Conservation (phyloP, 2,113 vertebrate genomes). For the Lontra canadensis region DNA sequence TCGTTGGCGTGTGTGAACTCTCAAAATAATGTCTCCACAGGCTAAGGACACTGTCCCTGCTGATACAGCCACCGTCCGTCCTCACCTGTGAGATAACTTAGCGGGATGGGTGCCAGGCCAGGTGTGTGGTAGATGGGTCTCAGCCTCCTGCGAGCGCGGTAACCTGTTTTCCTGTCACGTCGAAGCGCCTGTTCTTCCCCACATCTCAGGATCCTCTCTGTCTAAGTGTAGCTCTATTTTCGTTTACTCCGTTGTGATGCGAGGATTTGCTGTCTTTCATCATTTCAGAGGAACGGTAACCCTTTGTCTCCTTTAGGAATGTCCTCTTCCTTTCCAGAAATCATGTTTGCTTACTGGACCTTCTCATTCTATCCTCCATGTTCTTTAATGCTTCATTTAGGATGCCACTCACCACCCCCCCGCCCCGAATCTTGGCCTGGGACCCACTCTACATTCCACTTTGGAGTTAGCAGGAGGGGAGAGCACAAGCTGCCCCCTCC, state of each 20-base stretch:
- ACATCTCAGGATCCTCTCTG: neutral
- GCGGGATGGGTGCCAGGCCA: rapidly evolving
- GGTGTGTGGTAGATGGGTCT: neutral
- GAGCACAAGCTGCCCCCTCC: neutral
- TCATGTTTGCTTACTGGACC: neutral
- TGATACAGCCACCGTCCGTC: neutral
- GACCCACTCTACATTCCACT: neutral
- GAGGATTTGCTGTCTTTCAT: neutral
- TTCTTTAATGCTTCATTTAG: neutral
- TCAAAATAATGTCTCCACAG: neutral
- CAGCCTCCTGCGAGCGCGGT: rapidly evolving
- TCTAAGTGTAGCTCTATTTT: neutral
- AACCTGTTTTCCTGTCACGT: neutral
- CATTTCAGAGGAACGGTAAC: neutral
- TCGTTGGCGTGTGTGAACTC: rapidly evolving
- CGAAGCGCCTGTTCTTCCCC: neutral
- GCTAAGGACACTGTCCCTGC: neutral
- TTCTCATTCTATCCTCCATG: neutral
- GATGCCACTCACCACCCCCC: neutral
- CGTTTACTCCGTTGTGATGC: neutral
- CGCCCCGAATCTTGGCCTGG: neutral
- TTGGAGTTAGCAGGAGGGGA: neutral
- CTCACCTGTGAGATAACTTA: neutral
- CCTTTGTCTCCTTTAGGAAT: neutral
- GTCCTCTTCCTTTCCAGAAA: neutral